phyloP scores from a whole-genome alignment of 2,888 invertebrate genomes.

The Kryphioiulus occultus region DNA sequence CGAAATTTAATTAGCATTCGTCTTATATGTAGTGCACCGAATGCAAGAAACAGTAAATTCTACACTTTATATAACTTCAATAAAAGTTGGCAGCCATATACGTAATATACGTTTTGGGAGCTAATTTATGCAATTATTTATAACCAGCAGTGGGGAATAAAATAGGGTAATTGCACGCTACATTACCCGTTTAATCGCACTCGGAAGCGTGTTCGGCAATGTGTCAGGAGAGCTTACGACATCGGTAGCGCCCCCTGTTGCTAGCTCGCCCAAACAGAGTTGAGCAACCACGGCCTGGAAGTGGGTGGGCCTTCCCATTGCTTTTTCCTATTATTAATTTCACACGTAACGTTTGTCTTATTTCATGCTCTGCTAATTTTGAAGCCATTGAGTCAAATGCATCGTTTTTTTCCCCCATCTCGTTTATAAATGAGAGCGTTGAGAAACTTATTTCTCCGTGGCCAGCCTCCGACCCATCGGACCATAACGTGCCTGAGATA shows the following conservation, averaged over 20 bases:
- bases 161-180: conserved; percentile 19
- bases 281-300: background rate
- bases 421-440: background rate
- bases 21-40: background rate
- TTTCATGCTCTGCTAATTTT: conserved; percentile 35
- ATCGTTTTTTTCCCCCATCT: background rate
- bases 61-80: background rate
- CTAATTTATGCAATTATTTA: conserved; percentile 25
- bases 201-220: background rate
- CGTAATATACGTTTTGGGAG: background rate
- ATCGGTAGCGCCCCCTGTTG: background rate
- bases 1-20: background rate
- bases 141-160: background rate
- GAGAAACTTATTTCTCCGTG: conserved; percentile 14
- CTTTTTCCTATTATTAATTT: conserved; percentile 20
- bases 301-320: background rate
- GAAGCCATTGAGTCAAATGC: conserved; percentile 6
- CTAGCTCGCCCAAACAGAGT: background rate
- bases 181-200: background rate
- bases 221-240: background rate
- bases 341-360: conserved; percentile 35
- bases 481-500: conserved; percentile 14
- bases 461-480: conserved; percentile 11
- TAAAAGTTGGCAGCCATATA: background rate
- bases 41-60: background rate